These are phyloP conservation scores for Papilio gigon DNA, from an alignment of 2,888 invertebrate genomes.

Conservation along the genomic window DNA sequence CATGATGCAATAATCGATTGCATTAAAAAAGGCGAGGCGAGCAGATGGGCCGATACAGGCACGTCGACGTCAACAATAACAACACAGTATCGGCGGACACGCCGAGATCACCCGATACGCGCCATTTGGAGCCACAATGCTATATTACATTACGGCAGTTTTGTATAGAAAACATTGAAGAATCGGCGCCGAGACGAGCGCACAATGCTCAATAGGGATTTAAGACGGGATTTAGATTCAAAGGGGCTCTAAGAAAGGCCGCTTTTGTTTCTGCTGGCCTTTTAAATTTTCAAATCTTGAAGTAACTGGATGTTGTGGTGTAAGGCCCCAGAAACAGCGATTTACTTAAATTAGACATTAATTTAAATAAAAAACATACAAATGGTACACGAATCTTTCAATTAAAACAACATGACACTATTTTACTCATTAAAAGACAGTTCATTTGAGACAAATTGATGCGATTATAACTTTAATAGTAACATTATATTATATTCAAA, in stretches of 20 bases:
- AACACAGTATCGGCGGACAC: conserved; percentile 42
- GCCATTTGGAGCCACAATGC: conserved; percentile 65
- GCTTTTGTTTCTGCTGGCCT: conserved; percentile 72
- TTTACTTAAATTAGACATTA: not conserved
- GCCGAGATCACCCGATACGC: conserved; percentile 65
- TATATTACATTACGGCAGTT: conserved; percentile 71
- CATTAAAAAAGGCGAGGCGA: conserved; percentile 35
- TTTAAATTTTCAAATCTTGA: conserved; percentile 66
- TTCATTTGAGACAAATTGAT: not conserved
- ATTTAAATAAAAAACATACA: too few relatives aligned
- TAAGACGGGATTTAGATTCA: conserved; percentile 78
- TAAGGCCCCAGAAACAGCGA: conserved; percentile 48
- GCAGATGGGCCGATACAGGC: conserved; percentile 44
- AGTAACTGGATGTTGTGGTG: conserved; percentile 60
- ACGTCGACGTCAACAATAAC: conserved; percentile 44
- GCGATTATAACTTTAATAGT: not conserved
- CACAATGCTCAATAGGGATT: conserved; percentile 75
- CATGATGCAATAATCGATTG: conserved; percentile 10
- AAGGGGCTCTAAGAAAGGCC: conserved; percentile 56
- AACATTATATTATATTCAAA: not conserved
- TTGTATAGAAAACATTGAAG: conserved; percentile 55
- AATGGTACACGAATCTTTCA: too few relatives aligned
- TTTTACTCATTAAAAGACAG: too few relatives aligned
- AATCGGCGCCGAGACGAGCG: conserved; percentile 60
- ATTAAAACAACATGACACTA: too few relatives aligned